phyloP scores from a whole-genome alignment of 2,797 vertebrate species.

The Falco columbarius region DNA sequence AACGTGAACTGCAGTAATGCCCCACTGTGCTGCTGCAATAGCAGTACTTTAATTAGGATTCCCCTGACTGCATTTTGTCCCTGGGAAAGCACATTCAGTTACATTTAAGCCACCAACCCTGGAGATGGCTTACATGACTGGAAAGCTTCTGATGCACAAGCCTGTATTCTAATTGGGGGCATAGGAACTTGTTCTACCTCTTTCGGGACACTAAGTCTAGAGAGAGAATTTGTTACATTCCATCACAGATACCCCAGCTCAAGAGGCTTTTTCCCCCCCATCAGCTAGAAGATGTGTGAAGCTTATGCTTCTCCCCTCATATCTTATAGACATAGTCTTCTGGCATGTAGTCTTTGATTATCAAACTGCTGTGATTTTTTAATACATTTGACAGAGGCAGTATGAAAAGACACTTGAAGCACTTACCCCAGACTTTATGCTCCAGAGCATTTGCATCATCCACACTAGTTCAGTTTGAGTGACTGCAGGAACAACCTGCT shows the following conservation, averaged over 20 bases:
- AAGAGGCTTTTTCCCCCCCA: neutral
- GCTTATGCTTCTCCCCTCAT: neutral
- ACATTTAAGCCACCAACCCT: neutral
- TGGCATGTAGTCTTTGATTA: neutral
- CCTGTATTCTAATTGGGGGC: rapidly evolving
- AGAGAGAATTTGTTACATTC: neutral
- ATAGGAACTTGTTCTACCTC: neutral
- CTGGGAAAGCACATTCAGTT: neutral
- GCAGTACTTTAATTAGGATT: neutral
- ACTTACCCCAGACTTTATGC: neutral
- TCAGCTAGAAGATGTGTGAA: rapidly evolving
- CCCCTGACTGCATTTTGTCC: neutral
- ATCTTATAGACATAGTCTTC: neutral
- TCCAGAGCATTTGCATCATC: neutral
- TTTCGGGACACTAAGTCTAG: neutral
- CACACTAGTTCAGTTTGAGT: neutral
- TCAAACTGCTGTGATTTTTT: neutral
- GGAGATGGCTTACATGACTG: neutral
- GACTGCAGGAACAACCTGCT: neutral
- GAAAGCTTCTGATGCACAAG: neutral
- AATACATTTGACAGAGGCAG: neutral
- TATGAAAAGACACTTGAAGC: neutral
- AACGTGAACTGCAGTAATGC: neutral
- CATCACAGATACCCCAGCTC: rapidly evolving
- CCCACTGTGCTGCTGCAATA: too few species aligned